These are phyloP conservation scores for Ailuropoda melanoleuca DNA, from an alignment of 2,113 vertebrate genomes.

Conservation along the genomic window DNA sequence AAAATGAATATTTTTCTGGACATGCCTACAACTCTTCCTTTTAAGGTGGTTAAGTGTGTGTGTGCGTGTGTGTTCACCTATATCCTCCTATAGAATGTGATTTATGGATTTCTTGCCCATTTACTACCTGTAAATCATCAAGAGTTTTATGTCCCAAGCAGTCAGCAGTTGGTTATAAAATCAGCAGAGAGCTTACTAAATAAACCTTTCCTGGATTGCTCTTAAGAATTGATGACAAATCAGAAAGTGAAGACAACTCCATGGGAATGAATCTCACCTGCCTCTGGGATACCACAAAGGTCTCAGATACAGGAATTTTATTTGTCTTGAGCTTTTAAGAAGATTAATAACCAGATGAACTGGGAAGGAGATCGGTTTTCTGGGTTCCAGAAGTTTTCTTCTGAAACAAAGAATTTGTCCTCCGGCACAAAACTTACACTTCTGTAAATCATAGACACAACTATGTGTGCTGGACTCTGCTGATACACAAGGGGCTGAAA, in stretches of 20 bases:
- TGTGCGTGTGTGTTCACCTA: neutral
- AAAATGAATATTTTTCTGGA: constrained; percentile 36
- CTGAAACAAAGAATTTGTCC: constrained; percentile 13
- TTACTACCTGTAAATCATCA: constrained; percentile 73
- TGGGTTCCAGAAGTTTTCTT: constrained; percentile 48
- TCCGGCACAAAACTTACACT: neutral
- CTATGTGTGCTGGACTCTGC: neutral
- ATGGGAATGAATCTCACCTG: constrained; percentile 15
- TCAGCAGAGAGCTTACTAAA: constrained; percentile 68
- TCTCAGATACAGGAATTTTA: constrained; percentile 41
- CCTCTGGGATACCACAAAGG: constrained; percentile 32
- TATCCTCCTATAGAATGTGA: constrained; percentile 1
- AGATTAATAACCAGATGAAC: constrained; percentile 60
- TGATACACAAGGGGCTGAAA: neutral
- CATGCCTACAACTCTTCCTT: neutral
- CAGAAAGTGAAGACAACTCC: constrained; percentile 51
- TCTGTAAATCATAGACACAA: constrained; percentile 44
- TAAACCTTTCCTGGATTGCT: constrained; percentile 46
- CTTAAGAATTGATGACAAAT: constrained; percentile 61
- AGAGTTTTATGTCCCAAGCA: constrained; percentile 68
- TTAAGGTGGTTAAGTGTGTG: neutral
- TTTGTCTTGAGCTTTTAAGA: constrained; percentile 58
- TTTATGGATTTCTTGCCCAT: constrained; percentile 65
- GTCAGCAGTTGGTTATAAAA: constrained; percentile 74
- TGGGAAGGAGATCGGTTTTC: constrained; percentile 49